Conservation (phyloP, 2,797 vertebrate genomes). For the Sebastes variabilis region DNA sequence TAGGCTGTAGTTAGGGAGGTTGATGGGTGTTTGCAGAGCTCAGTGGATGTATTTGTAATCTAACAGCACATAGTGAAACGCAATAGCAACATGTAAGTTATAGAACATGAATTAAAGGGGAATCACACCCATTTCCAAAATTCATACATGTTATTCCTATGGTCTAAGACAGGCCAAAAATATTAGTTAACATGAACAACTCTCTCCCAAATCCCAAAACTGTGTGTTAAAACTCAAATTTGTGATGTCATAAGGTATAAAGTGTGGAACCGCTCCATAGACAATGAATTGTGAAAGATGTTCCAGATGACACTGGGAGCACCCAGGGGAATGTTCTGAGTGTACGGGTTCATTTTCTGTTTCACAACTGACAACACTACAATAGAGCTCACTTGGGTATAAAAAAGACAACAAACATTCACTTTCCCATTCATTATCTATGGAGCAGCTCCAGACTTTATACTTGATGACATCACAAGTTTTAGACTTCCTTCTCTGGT, state of each 20-base stretch:
- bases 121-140: not conserved
- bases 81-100: not conserved
- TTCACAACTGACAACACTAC: not conserved
- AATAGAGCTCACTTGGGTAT: not conserved
- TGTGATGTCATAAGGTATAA: not conserved
- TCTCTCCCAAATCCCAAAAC: not conserved
- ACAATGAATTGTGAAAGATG: not conserved
- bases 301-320: not conserved
- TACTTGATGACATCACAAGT: not conserved
- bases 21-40: not conserved
- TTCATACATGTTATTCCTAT: not conserved
- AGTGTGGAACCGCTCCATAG: not conserved
- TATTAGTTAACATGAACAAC: not conserved
- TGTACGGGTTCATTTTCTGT: not conserved
- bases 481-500: not conserved
- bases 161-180: not conserved
- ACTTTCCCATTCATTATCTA: not conserved
- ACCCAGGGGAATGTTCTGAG: not conserved
- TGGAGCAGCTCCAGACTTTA: not conserved
- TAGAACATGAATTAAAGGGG: not conserved
- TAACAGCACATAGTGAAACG: not conserved
- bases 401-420: not conserved
- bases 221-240: not conserved
- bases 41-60: slow-evolving; percentile 3
- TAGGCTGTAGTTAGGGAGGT: not conserved